Evolutionary conservation across 2,113 vertebrate genomes (phyloP).

Genomic region (Pandion haliaetus): DNA sequence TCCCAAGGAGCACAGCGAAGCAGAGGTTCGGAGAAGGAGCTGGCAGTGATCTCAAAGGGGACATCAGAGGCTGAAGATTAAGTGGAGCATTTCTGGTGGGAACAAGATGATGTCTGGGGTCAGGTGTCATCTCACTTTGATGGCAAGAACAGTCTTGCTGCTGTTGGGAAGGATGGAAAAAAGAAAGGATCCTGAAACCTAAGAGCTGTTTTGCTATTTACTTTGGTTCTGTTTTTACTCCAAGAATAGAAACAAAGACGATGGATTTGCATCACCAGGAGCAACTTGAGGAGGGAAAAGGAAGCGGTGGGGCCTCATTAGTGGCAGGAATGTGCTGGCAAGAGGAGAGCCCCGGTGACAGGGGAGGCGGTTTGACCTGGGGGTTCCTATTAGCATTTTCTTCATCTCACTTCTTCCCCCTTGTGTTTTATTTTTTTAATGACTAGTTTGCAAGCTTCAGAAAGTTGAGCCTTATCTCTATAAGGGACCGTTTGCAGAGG

Average conservation of each 20-base stretch:
- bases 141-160: not conserved
- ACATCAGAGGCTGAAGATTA: not conserved
- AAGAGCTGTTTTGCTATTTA: slow-evolving; percentile 43
- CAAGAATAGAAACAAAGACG: slow-evolving; percentile 62
- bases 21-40: not conserved
- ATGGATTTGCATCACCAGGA: slow-evolving; percentile 51
- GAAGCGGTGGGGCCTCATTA: slow-evolving; percentile 33
- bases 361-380: slow-evolving; percentile 7
- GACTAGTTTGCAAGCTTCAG: not conserved
- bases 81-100: not conserved
- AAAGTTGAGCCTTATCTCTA: not conserved
- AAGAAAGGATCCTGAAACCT: slow-evolving; percentile 44
- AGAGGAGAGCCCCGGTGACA: not conserved
- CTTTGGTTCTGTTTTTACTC: slow-evolving; percentile 46
- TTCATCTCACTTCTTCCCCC: not conserved
- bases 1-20: not conserved
- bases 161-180: slow-evolving; percentile 29
- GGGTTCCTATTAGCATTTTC: slow-evolving; percentile 26
- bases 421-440: not conserved
- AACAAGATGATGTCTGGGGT: not conserved
- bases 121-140: not conserved
- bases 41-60: not conserved
- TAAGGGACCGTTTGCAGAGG: not conserved
- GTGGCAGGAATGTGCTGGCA: slow-evolving; percentile 43
- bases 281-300: slow-evolving; percentile 56